A percentile compares a stretch with the other conserved stretches of the same genome.
Evolutionary conservation across 1,140 invertebrate genomes (phyloP).

Genomic region (Pogonus chalceus): DNA sequence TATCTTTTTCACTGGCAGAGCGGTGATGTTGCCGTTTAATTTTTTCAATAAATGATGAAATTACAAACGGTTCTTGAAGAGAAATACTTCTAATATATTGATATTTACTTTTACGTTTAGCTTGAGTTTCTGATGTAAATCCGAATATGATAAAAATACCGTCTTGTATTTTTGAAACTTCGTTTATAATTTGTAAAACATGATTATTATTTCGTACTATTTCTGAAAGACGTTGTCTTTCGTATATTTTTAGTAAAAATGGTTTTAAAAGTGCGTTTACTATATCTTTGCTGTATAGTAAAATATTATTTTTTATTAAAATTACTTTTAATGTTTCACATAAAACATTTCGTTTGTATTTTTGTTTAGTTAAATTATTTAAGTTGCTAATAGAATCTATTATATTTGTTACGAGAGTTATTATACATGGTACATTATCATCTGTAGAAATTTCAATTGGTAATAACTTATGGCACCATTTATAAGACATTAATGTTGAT

Average conservation of each 20-base stretch:
- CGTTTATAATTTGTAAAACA: slow-evolving; percentile 12
- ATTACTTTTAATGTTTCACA: slow-evolving; percentile 3
- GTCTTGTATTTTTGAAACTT: slow-evolving; percentile 11
- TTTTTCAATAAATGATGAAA: slow-evolving; percentile 2
- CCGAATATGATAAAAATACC: slow-evolving; percentile 10
- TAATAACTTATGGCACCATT: slow-evolving; percentile 3
- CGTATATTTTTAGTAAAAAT: slow-evolving; percentile 8
- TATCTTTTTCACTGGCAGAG: not conserved
- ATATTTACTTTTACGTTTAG: not conserved
- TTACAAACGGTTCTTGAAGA: not conserved
- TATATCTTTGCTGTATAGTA: slow-evolving; percentile 10
- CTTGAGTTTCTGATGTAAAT: not conserved
- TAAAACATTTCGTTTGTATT: slow-evolving; percentile 7
- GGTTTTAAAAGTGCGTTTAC: slow-evolving; percentile 11
- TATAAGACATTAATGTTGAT: slow-evolving; percentile 11
- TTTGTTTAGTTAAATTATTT: slow-evolving; percentile 7
- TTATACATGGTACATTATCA: not conserved
- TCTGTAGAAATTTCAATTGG: not conserved
- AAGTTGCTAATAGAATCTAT: not conserved
- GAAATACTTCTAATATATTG: not conserved
- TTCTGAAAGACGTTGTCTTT: not conserved
- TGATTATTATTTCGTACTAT: slow-evolving; percentile 6
- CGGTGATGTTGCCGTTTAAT: not conserved
- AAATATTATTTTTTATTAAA: slow-evolving; percentile 5
- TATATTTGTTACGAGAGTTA: not conserved